Conservation (phyloP, 2,888 invertebrate genomes). For the Prosopocoilus inquinatus region DNA sequence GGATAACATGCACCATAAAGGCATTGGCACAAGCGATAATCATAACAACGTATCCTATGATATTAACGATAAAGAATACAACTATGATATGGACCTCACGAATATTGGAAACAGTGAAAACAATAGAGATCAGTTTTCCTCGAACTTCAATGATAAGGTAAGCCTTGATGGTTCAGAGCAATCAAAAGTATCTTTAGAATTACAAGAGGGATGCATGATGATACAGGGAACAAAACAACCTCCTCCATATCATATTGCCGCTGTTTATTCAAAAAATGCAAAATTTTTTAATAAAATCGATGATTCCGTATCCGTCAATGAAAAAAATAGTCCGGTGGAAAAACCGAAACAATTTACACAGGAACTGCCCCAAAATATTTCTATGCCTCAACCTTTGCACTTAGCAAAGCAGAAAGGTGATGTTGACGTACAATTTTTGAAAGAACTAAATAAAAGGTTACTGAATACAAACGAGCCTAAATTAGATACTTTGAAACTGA, state of each 20-base stretch:
- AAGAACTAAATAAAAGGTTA: constrained; percentile 16
- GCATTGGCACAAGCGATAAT: constrained; percentile 11
- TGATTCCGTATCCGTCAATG: constrained; percentile 9
- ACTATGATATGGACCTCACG: not conserved
- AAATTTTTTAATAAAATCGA: constrained; percentile 57
- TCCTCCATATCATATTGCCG: constrained; percentile 83
- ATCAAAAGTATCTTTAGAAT: constrained; percentile 40
- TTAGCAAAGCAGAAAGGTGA: constrained; percentile 17
- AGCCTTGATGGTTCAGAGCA: constrained; percentile 45
- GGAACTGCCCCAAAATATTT: constrained; percentile 34
- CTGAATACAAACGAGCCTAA: constrained; percentile 13
- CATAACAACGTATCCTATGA: not conserved
- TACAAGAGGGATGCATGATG: constrained; percentile 31
- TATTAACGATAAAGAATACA: not conserved
- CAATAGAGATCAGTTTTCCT: constrained; percentile 56
- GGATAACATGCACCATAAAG: constrained; percentile 5
- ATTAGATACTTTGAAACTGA: not conserved
- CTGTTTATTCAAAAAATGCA: constrained; percentile 78
- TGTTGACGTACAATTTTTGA: constrained; percentile 21
- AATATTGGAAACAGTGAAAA: constrained; percentile 32
- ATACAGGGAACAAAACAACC: constrained; percentile 53
- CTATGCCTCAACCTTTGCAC: constrained; percentile 31
- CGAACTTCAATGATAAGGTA: constrained; percentile 55
- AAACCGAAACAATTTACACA: constrained; percentile 35
- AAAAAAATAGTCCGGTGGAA: constrained; percentile 23